Evolutionary conservation across 2,888 invertebrate species (phyloP), one percentile per base, ranked within the genome.

Genomic region (Amphipoea lucens): DNA sequence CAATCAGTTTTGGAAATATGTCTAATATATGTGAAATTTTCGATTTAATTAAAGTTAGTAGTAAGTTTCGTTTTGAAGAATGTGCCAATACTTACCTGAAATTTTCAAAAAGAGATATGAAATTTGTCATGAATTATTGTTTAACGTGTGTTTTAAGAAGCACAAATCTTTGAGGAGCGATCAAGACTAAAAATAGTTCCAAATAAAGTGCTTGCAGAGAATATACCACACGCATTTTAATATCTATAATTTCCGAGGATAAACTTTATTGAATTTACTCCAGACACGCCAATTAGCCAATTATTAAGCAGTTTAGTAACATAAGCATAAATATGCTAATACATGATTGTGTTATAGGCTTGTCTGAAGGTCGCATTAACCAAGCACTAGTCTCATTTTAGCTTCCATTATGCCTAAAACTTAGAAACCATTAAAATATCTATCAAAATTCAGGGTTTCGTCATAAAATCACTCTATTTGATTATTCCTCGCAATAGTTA

Each of bases 361-460:
- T 54, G n/a, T 23, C 40, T 76, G 72, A 84, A 83, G 87, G 74
- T 84, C 68, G n/a, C 65, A 4, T 66, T 20, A 84, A 51, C 14
- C 20, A 74, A 60, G 63, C 63, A 40, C 84, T 0, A 48, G 68
- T 62, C 29, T 45, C 68, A 81, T 74, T 67, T 76, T 68, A 65
- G 74, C 71, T 14, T 68, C 40, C 11, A 74, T 12, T 36, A 48
- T 78, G 45, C 45, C 66, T 62, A 62, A 23, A 73, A 65, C 40
- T 57, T 51, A 60, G 12, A 29, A 69, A 1, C 54, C 63, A 67
- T 74, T 60, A 60, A 84, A 76, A 63, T 74, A 29, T 57, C 12
- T 14, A 83, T 80, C 62, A 81, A 78, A 73, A 82, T 79, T 79
- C 65, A 71, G 63, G 40, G 73, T 89, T 87, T 82, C 77, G 40